phyloP scores from a whole-genome alignment of 2,113 vertebrate species.

The Campylomormyrus tamandua region DNA sequence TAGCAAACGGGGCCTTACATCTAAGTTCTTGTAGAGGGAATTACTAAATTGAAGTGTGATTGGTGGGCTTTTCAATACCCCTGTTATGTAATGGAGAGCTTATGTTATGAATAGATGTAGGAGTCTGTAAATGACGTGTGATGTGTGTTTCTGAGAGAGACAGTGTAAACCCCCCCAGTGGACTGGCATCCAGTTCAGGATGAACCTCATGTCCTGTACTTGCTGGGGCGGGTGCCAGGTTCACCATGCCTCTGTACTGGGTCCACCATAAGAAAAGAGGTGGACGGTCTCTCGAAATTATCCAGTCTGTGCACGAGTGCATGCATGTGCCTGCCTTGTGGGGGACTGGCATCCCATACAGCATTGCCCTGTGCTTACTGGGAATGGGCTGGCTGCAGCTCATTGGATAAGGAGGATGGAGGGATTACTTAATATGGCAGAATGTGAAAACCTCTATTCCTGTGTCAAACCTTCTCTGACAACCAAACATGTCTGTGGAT shows the following conservation, averaged over 20 bases:
- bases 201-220: not conserved
- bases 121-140: not conserved
- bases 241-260: not conserved
- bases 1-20: not conserved
- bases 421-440: not conserved
- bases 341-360: not conserved
- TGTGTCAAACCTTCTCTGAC: not conserved
- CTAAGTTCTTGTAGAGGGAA: not conserved
- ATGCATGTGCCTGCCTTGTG: not conserved
- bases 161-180: not conserved
- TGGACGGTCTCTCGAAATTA: not conserved
- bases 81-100: not conserved
- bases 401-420: not conserved
- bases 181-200: not conserved
- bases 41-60: not conserved
- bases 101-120: no score
- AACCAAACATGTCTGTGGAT: not conserved
- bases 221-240: not conserved
- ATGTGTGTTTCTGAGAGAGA: not conserved
- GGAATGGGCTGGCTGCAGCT: not conserved
- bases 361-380: not conserved
- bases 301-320: not conserved
- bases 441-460: not conserved
- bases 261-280: not conserved
- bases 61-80: not conserved